Conservation (phyloP, 2,888 invertebrate genomes). For the Epiblema foenella region DNA sequence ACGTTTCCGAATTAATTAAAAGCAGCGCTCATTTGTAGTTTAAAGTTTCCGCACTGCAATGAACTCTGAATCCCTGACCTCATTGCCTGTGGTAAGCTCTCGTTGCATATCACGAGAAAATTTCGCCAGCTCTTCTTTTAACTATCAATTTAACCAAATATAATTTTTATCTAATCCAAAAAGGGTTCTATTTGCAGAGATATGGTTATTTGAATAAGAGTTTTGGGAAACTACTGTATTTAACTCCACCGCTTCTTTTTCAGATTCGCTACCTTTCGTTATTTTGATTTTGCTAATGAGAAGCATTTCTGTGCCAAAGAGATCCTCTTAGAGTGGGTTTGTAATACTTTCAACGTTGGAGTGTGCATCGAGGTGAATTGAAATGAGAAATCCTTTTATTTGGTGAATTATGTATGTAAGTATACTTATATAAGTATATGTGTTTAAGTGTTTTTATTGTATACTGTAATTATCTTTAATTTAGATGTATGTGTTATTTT, state of each 20-base stretch:
- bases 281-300: slow-evolving; percentile 24
- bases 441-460: too few relatives aligned
- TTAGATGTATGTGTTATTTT: too few relatives aligned
- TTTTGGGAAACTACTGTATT: neutral
- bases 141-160: neutral
- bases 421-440: too few relatives aligned
- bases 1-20: slow-evolving; percentile 45
- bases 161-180: neutral
- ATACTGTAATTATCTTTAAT: too few relatives aligned
- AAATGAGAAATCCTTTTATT: neutral
- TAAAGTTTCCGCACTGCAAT: slow-evolving; percentile 44
- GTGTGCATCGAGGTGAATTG: neutral
- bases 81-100: slow-evolving; percentile 37
- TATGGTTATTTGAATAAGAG: neutral
- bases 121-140: neutral
- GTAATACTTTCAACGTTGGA: neutral
- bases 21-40: slow-evolving; percentile 45
- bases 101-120: slow-evolving; percentile 27
- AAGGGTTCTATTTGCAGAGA: neutral
- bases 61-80: slow-evolving; percentile 42
- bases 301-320: neutral
- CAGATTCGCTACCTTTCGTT: slow-evolving; percentile 16
- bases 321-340: neutral
- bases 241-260: neutral
- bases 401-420: neutral